Evolutionary conservation across 1,140 invertebrate species (phyloP).

Genomic region (Akabosia matsudoensis): DNA sequence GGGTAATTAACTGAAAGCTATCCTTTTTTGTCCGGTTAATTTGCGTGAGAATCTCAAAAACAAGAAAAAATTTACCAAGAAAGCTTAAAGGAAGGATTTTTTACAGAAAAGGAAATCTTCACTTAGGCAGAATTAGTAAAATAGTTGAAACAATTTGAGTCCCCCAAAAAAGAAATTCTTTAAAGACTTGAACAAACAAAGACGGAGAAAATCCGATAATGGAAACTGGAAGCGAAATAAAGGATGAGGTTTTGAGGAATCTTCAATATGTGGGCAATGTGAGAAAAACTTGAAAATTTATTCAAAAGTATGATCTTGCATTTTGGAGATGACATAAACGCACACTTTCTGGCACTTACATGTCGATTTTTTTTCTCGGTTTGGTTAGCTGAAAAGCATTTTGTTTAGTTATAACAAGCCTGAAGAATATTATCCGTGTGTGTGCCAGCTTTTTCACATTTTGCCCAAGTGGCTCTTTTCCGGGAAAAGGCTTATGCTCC

Average conservation of each 20-base stretch:
- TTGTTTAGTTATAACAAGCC: no score
- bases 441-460: constrained; percentile 9
- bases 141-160: no score
- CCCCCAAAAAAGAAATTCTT: no score
- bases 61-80: not conserved
- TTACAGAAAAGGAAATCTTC: no score
- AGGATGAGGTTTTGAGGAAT: no score
- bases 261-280: no score
- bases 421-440: not conserved
- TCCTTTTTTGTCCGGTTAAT: not conserved
- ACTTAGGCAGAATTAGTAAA: no score
- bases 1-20: not conserved
- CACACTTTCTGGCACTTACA: not conserved
- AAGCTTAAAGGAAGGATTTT: no score
- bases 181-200: no score
- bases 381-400: not conserved
- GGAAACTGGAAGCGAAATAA: not conserved
- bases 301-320: not conserved
- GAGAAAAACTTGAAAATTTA: not conserved
- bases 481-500: not conserved
- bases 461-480: constrained; percentile 8
- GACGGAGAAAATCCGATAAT: not conserved
- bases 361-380: not conserved
- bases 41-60: constrained; percentile 5
- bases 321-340: not conserved